Evolutionary conservation across 2,888 invertebrate species (phyloP), one percentile per base, ranked within the genome.

Genomic region (Morinoia aosen): DNA sequence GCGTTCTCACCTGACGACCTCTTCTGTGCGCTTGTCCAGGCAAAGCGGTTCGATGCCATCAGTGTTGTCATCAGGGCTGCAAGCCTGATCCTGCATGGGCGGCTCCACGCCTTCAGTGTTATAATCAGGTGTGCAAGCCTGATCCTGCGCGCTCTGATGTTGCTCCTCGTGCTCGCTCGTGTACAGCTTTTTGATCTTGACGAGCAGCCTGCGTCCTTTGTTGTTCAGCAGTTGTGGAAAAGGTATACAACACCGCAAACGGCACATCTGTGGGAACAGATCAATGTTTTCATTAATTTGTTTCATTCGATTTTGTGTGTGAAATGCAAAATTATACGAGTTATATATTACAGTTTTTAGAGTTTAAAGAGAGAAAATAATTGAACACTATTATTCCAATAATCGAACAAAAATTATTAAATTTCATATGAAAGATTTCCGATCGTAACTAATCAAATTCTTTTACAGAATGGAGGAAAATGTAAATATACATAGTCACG

Each of bases 141-240:
- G n/a, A n/a, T n/a, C n/a, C n/a, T n/a, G n/a, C n/a, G n/a, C 95
- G 61, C 95, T 94, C 10, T 11, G 58, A 58, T 16, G 94, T 10
- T 58, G 39, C 10, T 94, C 94, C 39, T 61, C 96, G 11, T 96
- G 39, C 39, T 96, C 94, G 25, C 93, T 58, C 90, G 96, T 96
- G 10, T 88, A 56, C 19, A 19, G 33, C 57, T 95, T 95, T 95
- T 96, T 96, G 58, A 96, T 96, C 56, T 95, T 95, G 88, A 95
- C 96, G 39, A 58, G 88, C 39, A 96, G 95, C 56, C 56, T 14
- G 0, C 95, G 95, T 19, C 48, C 19, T 57, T 95, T 94, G 8
- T 91, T 19, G 56, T 95, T 76, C n/a, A 95, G 48, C 40, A 95
- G 93, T 48, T 95, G 95, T 14, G 94, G 57, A 33, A 48, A 95